A percentile compares a stretch with the other conserved stretches of the same genome.
Evolutionary conservation across 1,140 invertebrate species (phyloP).

Genomic region (Pomacea maculata): DNA sequence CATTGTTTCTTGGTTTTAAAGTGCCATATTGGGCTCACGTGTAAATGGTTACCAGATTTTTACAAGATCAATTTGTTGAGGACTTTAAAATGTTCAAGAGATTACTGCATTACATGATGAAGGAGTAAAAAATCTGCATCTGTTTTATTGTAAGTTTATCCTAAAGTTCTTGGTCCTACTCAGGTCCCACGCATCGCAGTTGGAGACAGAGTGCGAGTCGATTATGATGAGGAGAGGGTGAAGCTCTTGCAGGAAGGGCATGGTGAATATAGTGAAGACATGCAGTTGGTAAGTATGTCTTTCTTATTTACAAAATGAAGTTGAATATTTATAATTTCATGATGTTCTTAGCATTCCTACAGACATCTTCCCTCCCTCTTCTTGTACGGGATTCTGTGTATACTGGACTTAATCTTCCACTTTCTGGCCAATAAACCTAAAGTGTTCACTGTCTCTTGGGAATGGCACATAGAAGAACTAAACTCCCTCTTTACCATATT

Average conservation of each 20-base stretch:
- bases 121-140: background rate
- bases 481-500: no score
- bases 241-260: conserved; percentile 82
- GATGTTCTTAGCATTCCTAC: background rate
- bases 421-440: no score
- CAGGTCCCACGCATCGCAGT: conserved; percentile 39
- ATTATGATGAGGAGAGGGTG: conserved; percentile 76
- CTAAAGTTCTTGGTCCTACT: background rate
- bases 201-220: conserved; percentile 78
- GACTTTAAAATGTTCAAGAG: background rate
- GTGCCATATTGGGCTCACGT: no score
- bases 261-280: conserved; percentile 85
- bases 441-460: no score
- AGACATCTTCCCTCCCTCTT: background rate
- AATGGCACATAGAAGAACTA: no score
- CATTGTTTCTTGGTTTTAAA: background rate
- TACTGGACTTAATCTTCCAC: no score
- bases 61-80: background rate
- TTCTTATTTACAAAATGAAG: no score
- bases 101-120: background rate
- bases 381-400: no score
- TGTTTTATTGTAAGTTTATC: background rate
- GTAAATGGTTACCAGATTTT: no score
- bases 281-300: conserved; percentile 75
- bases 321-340: background rate